Evolutionary conservation across 2,113 vertebrate species (phyloP).

Genomic region (Epinephelus moara): DNA sequence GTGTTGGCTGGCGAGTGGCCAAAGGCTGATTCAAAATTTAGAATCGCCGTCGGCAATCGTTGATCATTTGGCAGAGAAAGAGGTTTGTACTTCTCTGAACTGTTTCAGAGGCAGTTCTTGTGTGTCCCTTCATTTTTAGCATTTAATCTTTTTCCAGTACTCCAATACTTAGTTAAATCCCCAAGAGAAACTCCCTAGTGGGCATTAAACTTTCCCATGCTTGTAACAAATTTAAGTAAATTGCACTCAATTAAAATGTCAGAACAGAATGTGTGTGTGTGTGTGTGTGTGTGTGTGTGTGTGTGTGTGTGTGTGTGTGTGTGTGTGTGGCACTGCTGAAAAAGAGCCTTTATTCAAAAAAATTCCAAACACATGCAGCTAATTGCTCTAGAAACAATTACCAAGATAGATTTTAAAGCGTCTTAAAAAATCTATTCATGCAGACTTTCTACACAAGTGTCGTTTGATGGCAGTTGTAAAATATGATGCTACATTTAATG

Average conservation of each 20-base stretch:
- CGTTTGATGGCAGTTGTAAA: slow-evolving; percentile 2
- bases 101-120: slow-evolving; percentile 33
- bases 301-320: background rate
- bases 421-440: background rate
- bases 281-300: background rate
- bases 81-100: slow-evolving; percentile 27
- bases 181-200: slow-evolving; percentile 13
- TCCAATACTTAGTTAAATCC: slow-evolving; percentile 23
- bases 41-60: slow-evolving; percentile 51
- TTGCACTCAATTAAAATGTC: slow-evolving; percentile 37
- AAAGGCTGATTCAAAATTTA: slow-evolving; percentile 45
- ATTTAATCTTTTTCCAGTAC: slow-evolving; percentile 28
- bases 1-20: slow-evolving; percentile 30
- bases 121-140: slow-evolving; percentile 21
- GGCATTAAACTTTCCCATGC: slow-evolving; percentile 31
- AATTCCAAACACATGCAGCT: background rate
- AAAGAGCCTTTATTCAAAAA: background rate
- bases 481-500: background rate
- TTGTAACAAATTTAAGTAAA: slow-evolving; percentile 43
- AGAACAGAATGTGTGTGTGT: slow-evolving; percentile 2
- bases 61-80: slow-evolving; percentile 45
- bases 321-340: slow-evolving; percentile 1
- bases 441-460: background rate
- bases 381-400: slow-evolving; percentile 36
- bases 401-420: background rate